Base-by-base conservation (phyloP, 2,797 vertebrate species). In the Oreortyx pictus region DNA sequence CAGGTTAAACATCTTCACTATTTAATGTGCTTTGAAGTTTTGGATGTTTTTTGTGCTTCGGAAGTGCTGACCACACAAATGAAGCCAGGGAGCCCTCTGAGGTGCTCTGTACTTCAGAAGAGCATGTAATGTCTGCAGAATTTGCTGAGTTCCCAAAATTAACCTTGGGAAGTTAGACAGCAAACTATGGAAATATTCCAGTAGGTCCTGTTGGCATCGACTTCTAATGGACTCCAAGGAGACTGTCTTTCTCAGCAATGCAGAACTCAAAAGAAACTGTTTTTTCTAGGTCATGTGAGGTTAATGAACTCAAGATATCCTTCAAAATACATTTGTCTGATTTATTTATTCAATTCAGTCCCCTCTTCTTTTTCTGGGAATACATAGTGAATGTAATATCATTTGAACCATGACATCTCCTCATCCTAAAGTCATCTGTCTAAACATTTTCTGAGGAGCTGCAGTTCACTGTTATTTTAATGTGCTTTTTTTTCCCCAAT, bases 401-500 rank as follows among this genome's bases (percentile, higher is more conserved):
- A 76, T 66, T 72, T 84, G 74, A 82, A 64, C 67, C 22, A 44
- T 9, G 35, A 68, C 31, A 54, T 57, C 11, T 84, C 49, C 47
- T 29, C 44, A 39, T n/a, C 64, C 64, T 56, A 7, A 68, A 66
- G 29, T 19, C 43, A 80, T 33, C 61, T 47, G 31, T 29, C 66
- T 61, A 67, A 78, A 50, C 65, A 25, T 72, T 86, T 93, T 77
- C 86, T 33, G 43, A 67, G 37, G 13, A 79, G 64, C 5, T 88
- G 52, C 67, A 92, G 78, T 12, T 41, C 5, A 6, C 41, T 85
- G 67, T 35, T 82, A 62, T 11, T 57, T 47, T 71, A 89, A 90
- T 33, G 49, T 0, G 3, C 54, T n/a, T 20, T 23, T 3, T 2
- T 3, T 2, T 1, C 6, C 19, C 15, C 27, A 52, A 25, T 8